Percentiles rank a stretch among this genome's conserved stretches.
Conservation (phyloP, 2,113 vertebrate species). For the Dasyornis broadbenti region DNA sequence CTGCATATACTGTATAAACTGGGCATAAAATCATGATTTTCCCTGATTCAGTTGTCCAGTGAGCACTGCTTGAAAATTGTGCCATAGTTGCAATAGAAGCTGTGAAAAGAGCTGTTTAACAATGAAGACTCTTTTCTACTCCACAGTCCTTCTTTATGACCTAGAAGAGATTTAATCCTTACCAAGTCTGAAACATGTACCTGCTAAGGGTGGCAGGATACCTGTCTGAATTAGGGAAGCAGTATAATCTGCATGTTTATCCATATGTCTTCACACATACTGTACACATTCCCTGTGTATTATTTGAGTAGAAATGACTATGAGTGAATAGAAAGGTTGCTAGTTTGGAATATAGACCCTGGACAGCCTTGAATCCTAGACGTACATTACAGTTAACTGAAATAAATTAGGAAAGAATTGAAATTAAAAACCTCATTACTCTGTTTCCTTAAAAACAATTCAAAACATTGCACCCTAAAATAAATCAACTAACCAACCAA, state of each 20-base stretch:
- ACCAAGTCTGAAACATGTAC: neutral
- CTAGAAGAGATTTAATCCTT: neutral
- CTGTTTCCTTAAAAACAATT: neutral
- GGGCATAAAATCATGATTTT: neutral
- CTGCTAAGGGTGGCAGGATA: neutral
- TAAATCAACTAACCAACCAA: neutral
- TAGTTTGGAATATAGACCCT: neutral
- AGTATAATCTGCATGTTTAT: neutral
- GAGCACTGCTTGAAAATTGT: neutral
- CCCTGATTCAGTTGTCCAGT: neutral
- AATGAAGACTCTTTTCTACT: neutral
- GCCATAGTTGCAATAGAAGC: neutral
- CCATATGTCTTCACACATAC: neutral
- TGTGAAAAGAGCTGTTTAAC: neutral
- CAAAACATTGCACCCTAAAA: neutral
- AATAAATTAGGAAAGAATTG: neutral
- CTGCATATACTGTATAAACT: neutral
- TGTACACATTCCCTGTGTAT: neutral
- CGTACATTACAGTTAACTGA: neutral
- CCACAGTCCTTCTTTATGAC: neutral
- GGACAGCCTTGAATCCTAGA: neutral
- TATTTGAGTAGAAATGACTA: neutral
- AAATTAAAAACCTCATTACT: neutral
- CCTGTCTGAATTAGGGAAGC: fast-evolving
- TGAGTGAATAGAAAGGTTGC: neutral